These are phyloP conservation scores for Ctena decussata DNA, from an alignment of 2,888 invertebrate genomes.

Conservation along the genomic window DNA sequence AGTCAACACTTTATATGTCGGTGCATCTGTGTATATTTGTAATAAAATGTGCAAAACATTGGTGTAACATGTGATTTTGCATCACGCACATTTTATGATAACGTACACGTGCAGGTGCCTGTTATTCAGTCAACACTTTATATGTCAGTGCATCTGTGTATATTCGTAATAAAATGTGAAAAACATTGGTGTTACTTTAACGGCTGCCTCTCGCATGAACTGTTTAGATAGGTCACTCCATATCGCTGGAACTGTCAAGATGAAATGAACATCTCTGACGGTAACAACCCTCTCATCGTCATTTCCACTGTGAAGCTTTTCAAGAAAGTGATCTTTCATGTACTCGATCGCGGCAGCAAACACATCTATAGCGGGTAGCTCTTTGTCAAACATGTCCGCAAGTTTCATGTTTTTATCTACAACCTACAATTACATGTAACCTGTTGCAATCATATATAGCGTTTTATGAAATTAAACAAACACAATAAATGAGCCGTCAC, in stretches of 20 bases:
- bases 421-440: no score
- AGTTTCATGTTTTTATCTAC: conserved; percentile 43
- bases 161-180: neutral
- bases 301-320: conserved; percentile 6
- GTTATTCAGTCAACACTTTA: no score
- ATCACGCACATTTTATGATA: no score
- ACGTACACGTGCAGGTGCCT: no score
- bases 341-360: conserved; percentile 43
- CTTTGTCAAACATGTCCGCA: conserved; percentile 40
- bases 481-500: no score
- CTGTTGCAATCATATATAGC: no score
- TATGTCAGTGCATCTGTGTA: no score
- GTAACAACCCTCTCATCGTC: neutral
- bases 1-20: no score
- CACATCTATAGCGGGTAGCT: conserved; percentile 41
- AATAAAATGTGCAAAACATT: neutral
- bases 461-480: no score
- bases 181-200: neutral
- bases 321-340: conserved; percentile 35
- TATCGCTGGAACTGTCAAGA: neutral
- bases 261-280: neutral
- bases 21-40: no score
- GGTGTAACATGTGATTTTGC: no score
- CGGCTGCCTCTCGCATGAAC: conserved; percentile 1
- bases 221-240: conserved; percentile 8